phyloP scores from a whole-genome alignment of 2,113 vertebrate genomes.

The Cariama cristata region DNA sequence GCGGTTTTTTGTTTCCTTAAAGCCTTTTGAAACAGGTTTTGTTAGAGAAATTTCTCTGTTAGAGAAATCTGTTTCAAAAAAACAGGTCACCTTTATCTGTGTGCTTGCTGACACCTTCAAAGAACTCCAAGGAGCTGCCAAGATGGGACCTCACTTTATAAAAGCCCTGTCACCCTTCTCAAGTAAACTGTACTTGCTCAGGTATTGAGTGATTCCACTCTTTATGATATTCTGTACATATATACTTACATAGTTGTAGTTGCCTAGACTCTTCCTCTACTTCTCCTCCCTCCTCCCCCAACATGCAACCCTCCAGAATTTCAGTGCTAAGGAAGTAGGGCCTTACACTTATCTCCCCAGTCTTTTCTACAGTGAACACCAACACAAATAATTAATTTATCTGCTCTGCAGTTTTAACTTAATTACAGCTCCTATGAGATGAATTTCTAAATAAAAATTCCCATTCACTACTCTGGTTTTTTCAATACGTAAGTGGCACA shows the following conservation, averaged over 20 bases:
- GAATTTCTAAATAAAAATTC: neutral
- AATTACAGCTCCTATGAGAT: neutral
- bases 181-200: neutral
- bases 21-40: neutral
- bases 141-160: neutral
- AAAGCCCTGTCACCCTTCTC: neutral
- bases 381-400: neutral
- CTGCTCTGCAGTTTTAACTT: neutral
- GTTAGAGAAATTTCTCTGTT: neutral
- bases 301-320: neutral
- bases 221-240: neutral
- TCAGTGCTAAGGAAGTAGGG: neutral
- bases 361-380: neutral
- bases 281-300: no score
- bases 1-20: neutral
- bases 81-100: neutral
- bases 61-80: neutral
- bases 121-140: neutral
- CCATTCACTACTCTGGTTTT: neutral
- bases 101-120: neutral
- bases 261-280: neutral
- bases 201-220: neutral
- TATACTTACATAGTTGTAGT: neutral
- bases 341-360: neutral
- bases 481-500: neutral